Conservation (phyloP, 2,888 invertebrate species). For the Scotopteryx bipunctaria region DNA sequence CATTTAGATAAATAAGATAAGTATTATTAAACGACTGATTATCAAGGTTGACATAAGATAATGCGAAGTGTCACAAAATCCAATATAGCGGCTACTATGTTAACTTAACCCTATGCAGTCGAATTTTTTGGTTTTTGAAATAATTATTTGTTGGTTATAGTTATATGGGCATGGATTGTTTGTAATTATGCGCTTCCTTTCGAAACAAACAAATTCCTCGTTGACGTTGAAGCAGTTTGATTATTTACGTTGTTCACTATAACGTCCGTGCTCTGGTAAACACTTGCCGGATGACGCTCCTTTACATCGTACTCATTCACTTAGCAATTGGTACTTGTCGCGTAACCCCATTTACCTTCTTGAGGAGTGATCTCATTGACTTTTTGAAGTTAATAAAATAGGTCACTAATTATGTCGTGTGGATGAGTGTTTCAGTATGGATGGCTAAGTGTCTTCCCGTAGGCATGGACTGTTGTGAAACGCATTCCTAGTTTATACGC, state of each 20-base stretch:
- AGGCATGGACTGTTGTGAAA: constrained; percentile 39
- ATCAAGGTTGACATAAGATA: too few relatives aligned
- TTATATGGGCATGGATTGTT: constrained; percentile 24
- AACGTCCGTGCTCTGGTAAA: constrained; percentile 65
- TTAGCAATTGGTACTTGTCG: constrained; percentile 44
- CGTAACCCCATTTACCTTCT: constrained; percentile 37
- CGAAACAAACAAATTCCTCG: constrained; percentile 72
- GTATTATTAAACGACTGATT: too few relatives aligned
- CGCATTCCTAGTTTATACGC: constrained; percentile 47
- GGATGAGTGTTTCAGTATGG: constrained; percentile 5
- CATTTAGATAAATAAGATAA: too few relatives aligned
- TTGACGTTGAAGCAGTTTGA: constrained; percentile 53
- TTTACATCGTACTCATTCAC: constrained; percentile 40
- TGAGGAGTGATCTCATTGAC: constrained; percentile 33
- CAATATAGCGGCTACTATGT: too few relatives aligned
- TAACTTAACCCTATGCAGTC: too few relatives aligned
- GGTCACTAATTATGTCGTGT: constrained; percentile 11
- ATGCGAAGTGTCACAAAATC: too few relatives aligned
- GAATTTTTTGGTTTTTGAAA: too few relatives aligned
- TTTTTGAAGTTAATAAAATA: constrained; percentile 21
- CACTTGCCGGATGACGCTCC: constrained; percentile 61
- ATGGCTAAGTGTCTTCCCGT: background rate
- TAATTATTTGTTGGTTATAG: constrained; percentile 17
- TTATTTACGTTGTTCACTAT: constrained; percentile 63
- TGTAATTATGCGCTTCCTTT: constrained; percentile 43